phyloP scores from a whole-genome alignment of 2,113 vertebrate genomes.

The Serilophus lunatus region DNA sequence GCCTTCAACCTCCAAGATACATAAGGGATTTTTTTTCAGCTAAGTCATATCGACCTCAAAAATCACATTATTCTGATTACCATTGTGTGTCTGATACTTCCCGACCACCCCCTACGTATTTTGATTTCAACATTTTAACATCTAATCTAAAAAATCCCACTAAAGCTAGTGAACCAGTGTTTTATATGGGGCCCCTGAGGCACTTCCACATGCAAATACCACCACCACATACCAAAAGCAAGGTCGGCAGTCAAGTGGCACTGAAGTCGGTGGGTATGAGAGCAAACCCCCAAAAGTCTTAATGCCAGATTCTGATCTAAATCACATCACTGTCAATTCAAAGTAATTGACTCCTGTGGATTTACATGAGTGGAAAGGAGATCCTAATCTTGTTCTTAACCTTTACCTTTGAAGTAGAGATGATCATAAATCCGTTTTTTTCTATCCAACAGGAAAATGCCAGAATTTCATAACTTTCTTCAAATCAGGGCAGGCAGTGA shows the following conservation, averaged over 20 bases:
- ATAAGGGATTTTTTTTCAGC: neutral
- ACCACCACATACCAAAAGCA: conserved; percentile 1
- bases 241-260: neutral
- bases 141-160: conserved; percentile 11
- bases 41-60: neutral
- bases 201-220: conserved; percentile 33
- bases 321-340: conserved; percentile 24
- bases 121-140: conserved; percentile 41
- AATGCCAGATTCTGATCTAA: conserved; percentile 23
- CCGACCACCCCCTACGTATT: neutral
- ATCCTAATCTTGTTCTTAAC: conserved; percentile 44
- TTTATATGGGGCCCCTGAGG: conserved; percentile 13
- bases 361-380: conserved; percentile 34
- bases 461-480: conserved; percentile 1
- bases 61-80: neutral
- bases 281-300: conserved; percentile 3
- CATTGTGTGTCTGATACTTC: neutral
- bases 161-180: conserved; percentile 21
- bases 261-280: neutral
- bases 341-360: conserved; percentile 32
- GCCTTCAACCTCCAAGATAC: neutral
- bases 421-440: conserved; percentile 5
- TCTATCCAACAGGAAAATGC: neutral
- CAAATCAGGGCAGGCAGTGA: neutral
- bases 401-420: conserved; percentile 32